Conservation (phyloP, 2,113 vertebrate genomes). For the Myanophis thanlyinensis region DNA sequence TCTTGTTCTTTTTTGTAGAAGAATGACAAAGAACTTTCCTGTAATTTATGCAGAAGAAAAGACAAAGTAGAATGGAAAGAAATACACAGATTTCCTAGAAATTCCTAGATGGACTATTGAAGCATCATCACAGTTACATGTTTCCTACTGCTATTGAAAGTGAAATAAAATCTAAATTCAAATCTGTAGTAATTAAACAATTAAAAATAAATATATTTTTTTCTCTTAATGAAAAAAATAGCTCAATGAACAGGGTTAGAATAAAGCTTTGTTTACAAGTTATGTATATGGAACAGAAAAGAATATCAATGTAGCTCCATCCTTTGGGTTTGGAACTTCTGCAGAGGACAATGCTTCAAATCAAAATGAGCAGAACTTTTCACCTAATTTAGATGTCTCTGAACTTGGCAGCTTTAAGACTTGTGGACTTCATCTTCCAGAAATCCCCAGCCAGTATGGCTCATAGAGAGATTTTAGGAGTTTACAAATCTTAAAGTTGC, state of each 20-base stretch:
- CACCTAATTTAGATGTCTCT: neutral
- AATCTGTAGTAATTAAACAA: neutral
- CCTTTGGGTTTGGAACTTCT: neutral
- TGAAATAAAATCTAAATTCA: neutral
- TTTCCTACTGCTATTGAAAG: neutral
- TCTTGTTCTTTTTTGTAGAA: neutral
- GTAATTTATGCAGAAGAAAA: neutral
- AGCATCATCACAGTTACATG: neutral
- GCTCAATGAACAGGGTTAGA: neutral
- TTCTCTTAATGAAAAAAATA: neutral
- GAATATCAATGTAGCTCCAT: neutral
- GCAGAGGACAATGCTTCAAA: neutral
- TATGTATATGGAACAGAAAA: neutral
- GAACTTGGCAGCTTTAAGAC: neutral
- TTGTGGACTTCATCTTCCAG: neutral
- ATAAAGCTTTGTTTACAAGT: neutral
- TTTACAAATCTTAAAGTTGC: neutral
- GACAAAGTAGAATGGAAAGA: neutral
- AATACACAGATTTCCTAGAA: neutral
- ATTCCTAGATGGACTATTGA: neutral
- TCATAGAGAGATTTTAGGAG: neutral
- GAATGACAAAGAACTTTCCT: neutral
- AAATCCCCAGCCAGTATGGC: neutral
- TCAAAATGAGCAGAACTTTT: neutral
- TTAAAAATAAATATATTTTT: neutral